Evolutionary conservation across 2,797 vertebrate species (phyloP).

Genomic region (Fringilla coelebs): DNA sequence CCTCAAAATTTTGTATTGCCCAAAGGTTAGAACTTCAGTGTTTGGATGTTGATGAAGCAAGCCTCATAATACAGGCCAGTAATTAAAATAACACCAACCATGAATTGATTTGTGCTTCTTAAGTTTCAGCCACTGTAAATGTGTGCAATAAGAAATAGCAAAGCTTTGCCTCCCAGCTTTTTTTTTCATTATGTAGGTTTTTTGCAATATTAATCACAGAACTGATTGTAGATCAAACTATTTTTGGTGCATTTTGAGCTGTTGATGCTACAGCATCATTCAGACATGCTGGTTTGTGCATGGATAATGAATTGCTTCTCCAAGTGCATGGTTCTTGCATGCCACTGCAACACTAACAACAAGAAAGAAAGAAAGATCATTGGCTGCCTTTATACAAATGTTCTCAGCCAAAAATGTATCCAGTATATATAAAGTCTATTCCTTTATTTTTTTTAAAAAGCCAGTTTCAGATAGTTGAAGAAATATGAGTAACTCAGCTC

Average conservation of each 20-base stretch:
- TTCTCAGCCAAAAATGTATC: background rate
- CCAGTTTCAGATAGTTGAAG: background rate
- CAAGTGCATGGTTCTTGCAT: background rate
- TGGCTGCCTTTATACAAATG: background rate
- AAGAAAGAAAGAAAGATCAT: background rate
- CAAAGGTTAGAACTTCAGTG: background rate
- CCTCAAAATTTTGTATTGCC: background rate
- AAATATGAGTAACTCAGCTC: slow-evolving; percentile 7
- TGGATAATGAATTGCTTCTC: background rate
- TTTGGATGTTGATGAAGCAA: background rate
- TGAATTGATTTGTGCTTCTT: background rate
- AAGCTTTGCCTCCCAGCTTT: background rate
- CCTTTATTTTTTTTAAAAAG: background rate
- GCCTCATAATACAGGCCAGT: background rate
- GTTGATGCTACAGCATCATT: background rate
- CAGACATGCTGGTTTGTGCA: background rate
- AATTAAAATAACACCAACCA: background rate
- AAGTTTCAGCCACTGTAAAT: background rate
- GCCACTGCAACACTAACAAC: background rate
- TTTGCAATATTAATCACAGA: background rate
- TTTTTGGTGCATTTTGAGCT: background rate
- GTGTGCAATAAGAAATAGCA: background rate
- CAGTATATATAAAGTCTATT: background rate
- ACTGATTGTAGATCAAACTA: background rate
- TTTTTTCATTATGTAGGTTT: background rate